phyloP scores from a whole-genome alignment of 2,797 vertebrate genomes.

The Liasis olivaceus region DNA sequence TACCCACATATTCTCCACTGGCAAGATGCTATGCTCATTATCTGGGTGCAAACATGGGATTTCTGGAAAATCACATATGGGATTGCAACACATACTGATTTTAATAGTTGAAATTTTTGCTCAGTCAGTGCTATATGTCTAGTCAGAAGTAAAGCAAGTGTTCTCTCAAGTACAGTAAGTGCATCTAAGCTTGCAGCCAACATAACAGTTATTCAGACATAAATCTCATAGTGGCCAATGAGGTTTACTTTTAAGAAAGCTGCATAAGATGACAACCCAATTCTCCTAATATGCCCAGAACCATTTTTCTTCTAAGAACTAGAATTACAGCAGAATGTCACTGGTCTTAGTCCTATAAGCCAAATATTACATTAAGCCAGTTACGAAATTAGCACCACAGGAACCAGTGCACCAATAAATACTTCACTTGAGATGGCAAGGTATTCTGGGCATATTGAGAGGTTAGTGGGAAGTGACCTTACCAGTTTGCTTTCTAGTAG shows the following conservation, averaged over 20 bases:
- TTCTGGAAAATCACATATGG: background rate
- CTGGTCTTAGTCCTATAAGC: background rate
- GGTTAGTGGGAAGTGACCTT: background rate
- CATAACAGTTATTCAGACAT: background rate
- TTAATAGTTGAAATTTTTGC: slow-evolving; percentile 28
- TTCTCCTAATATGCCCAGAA: slow-evolving; percentile 26
- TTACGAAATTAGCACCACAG: background rate
- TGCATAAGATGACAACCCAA: background rate
- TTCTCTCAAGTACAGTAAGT: background rate
- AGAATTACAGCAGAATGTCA: background rate
- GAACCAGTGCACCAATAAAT: background rate
- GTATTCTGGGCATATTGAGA: background rate
- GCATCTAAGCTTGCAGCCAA: background rate
- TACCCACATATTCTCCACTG: background rate
- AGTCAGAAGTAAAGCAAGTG: background rate
- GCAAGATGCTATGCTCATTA: background rate
- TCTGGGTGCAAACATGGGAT: background rate
- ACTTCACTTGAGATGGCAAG: background rate
- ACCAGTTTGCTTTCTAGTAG: background rate
- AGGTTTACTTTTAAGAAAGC: background rate
- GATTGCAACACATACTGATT: slow-evolving; percentile 26
- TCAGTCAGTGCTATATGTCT: background rate
- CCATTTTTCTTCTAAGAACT: background rate
- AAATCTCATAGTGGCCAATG: background rate
- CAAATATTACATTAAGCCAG: background rate